Evolutionary conservation across 64 coral and sea anemone species (phyloP).

Genomic region (Stylophora pistillata): DNA sequence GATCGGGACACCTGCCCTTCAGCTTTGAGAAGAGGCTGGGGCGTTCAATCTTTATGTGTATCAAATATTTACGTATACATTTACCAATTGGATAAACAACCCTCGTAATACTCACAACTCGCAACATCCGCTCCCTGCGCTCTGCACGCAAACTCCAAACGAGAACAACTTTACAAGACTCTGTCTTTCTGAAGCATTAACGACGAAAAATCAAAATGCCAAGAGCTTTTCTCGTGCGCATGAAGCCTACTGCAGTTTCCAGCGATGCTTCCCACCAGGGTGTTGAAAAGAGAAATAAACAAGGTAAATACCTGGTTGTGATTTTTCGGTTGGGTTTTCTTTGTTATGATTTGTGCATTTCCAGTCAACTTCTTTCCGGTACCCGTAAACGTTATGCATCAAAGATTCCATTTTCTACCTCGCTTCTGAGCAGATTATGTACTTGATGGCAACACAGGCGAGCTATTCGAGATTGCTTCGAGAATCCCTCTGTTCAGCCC

Average conservation of each 20-base stretch:
- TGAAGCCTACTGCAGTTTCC: slow-evolving; percentile 28
- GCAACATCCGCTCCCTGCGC: not conserved
- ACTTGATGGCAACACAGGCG: not conserved
- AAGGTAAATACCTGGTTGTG: slow-evolving; percentile 54
- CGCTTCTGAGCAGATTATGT: not conserved
- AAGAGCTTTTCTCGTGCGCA: slow-evolving; percentile 48
- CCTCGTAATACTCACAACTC: not conserved
- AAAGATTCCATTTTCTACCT: not conserved
- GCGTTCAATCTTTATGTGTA: slow-evolving; percentile 3
- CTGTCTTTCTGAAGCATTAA: not conserved
- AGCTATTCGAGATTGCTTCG: not conserved
- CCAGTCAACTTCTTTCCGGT: slow-evolving; percentile 1
- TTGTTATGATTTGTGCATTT: slow-evolving; percentile 24
- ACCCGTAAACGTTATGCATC: slow-evolving; percentile 28
- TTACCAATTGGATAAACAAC: slow-evolving; percentile 6
- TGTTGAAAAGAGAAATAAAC: not conserved
- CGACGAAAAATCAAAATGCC: slow-evolving; percentile 37
- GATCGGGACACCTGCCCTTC: not conserved
- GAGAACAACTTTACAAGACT: not conserved
- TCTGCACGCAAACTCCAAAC: not conserved
- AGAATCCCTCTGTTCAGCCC: not conserved
- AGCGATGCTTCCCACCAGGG: slow-evolving; percentile 35
- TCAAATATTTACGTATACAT: not conserved
- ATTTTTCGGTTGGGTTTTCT: slow-evolving; percentile 20
- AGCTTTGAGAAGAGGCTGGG: not conserved